Evolutionary conservation across 2,888 invertebrate genomes (phyloP).

Genomic region (Cheilosia impressa): DNA sequence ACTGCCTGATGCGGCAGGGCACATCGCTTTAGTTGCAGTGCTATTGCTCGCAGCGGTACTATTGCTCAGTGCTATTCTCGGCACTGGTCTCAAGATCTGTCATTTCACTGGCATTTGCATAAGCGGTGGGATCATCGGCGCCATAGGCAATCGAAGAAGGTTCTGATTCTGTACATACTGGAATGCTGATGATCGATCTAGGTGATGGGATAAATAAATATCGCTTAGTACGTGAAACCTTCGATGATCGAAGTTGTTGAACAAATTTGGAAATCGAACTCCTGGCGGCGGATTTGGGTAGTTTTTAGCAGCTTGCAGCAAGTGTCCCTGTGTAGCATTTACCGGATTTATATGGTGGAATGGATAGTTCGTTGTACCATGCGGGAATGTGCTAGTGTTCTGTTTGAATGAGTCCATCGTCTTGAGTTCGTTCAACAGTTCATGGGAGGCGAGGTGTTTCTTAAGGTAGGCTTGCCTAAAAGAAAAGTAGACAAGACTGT

Average conservation of each 20-base stretch:
- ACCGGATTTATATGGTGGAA: conserved; percentile 48
- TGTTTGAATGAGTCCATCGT: conserved; percentile 77
- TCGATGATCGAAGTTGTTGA: conserved; percentile 79
- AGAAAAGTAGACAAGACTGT: not conserved
- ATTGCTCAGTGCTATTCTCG: conserved; percentile 80
- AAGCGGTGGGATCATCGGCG: conserved; percentile 72
- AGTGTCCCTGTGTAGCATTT: conserved; percentile 35
- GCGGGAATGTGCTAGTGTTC: conserved; percentile 18
- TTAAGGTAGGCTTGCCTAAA: conserved; percentile 84
- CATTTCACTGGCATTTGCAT: conserved; percentile 81
- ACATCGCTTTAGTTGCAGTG: conserved; percentile 66
- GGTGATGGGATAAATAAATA: conserved; percentile 81
- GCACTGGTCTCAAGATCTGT: conserved; percentile 83
- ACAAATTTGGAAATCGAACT: conserved; percentile 78
- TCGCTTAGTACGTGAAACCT: conserved; percentile 82
- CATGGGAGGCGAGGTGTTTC: conserved; percentile 84
- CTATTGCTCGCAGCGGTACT: conserved; percentile 76
- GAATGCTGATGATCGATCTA: conserved; percentile 83
- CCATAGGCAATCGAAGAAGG: conserved; percentile 66
- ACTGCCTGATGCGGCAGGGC: conserved; percentile 47
- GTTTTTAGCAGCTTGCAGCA: conserved; percentile 54
- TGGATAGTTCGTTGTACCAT: conserved; percentile 44
- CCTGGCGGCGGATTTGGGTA: conserved; percentile 49
- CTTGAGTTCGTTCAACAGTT: conserved; percentile 82
- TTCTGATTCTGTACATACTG: conserved; percentile 82